Conservation (phyloP, 2,888 invertebrate species). For the Drosophila monieri region DNA sequence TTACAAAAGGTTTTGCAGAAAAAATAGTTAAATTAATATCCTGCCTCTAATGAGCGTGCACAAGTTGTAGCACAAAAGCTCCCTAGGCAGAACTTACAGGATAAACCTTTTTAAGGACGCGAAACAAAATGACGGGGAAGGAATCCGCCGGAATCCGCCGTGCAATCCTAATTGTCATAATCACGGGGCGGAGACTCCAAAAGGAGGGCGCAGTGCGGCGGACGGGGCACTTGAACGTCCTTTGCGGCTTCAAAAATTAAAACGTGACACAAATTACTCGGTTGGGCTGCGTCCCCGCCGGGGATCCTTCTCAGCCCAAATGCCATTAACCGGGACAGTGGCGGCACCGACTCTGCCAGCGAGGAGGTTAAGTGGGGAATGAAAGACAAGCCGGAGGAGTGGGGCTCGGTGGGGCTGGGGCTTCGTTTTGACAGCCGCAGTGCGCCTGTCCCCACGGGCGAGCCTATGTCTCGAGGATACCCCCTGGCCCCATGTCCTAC, state of each 20-base stretch:
- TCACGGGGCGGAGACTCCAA: conserved; percentile 40
- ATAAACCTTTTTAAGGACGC: conserved; percentile 43
- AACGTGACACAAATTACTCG: conserved; percentile 74
- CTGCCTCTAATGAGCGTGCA: conserved; percentile 9
- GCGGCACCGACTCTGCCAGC: conserved; percentile 5
- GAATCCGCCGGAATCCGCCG: conserved; percentile 40
- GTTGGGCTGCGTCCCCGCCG: conserved; percentile 22
- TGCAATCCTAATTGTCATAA: conserved; percentile 71
- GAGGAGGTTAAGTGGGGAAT: background rate
- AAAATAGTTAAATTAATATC: conserved; percentile 11
- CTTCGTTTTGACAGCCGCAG: conserved; percentile 54
- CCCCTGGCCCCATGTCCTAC: background rate
- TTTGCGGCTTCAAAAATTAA: conserved; percentile 73
- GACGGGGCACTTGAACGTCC: conserved; percentile 42
- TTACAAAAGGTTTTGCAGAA: background rate
- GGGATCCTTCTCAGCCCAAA: conserved; percentile 42
- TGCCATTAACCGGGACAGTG: conserved; percentile 59
- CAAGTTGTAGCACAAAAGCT: conserved; percentile 25
- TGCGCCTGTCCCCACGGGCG: conserved; percentile 63
- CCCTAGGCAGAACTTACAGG: conserved; percentile 24
- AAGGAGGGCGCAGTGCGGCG: conserved; percentile 10
- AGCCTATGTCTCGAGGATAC: conserved; percentile 13
- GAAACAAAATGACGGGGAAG: conserved; percentile 45
- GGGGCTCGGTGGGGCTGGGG: background rate
- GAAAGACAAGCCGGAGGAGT: no score